Percentiles rank a stretch among this genome's conserved stretches.
Conservation (phyloP, 2,113 vertebrate species). For the Pterophyllum scalare region DNA sequence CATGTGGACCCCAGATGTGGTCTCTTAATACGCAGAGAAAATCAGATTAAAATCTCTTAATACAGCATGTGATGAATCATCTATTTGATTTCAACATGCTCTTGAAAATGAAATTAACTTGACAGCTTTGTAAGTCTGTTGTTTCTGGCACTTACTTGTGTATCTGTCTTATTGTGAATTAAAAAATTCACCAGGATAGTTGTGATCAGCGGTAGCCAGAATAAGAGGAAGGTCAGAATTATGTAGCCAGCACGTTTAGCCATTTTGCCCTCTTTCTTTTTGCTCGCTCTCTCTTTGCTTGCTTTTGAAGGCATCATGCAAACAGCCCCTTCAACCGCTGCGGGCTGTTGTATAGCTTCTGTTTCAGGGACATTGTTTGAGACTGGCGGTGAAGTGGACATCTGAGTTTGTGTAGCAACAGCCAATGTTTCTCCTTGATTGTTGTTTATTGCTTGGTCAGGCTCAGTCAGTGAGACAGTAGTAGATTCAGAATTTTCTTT, state of each 20-base stretch:
- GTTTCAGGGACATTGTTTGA: conserved; percentile 8
- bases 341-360: not conserved
- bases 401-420: conserved; percentile 20
- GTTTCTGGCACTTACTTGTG: conserved; percentile 55
- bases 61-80: not conserved
- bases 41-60: not conserved
- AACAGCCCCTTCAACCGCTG: conserved; percentile 69
- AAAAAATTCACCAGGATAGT: conserved; percentile 69
- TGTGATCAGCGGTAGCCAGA: conserved; percentile 79
- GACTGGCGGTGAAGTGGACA: conserved; percentile 3
- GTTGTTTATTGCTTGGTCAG: conserved; percentile 3
- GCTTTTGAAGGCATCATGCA: conserved; percentile 80
- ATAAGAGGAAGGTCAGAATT: conserved; percentile 79
- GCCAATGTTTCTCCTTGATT: not conserved
- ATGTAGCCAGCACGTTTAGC: conserved; percentile 83
- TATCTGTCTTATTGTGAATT: conserved; percentile 30
- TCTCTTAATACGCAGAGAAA: not conserved
- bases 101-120: not conserved
- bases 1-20: not conserved
- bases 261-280: conserved; percentile 80
- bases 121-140: not conserved
- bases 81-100: not conserved
- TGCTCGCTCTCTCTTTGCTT: conserved; percentile 67
- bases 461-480: conserved; percentile 25
- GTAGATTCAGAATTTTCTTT: conserved; percentile 14